Evolutionary conservation across 35 echinoderm and acorn worm species (phyloP), one percentile per base, ranked within the genome.

Genomic region (Acanthaster planci): DNA sequence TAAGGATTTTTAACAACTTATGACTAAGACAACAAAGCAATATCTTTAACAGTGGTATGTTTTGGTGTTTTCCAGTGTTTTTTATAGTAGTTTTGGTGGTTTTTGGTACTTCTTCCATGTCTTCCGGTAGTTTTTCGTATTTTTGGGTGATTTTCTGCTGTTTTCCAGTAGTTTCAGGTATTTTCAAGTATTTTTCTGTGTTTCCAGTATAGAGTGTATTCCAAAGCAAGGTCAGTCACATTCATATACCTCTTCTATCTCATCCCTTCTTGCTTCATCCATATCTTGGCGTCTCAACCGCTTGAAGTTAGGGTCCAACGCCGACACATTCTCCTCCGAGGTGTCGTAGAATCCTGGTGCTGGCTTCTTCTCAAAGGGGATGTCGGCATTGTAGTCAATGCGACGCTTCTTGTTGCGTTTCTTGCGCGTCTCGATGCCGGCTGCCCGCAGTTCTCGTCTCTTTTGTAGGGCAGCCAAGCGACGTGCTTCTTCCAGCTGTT

Each of bases 331-430:
- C 37, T 98, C 95, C 51, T 93, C 84, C 0, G 88, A 44, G 0
- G 89, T 91, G 58, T 98, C 87, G 58, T 98, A 98, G 59, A 98
- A 98, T 35, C 95, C 95, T 15, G 91, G 85, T 1, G 95, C 91
- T 9, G 95, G 95, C 32, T 98, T 98, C 88, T 98, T 98, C 83
- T 98, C 95, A 82, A 98, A 98, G 40, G 95, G 95, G 67, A 98
- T 98, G 80, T 98, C 95, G 14, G 92, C 95, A 50, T 98, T 98
- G 88, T 98, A 98, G 54, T 98, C 95, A 1, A 98, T 91, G 0
- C 95, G 88, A 26, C 95, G 84, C 81, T 92, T 88, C 85, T 90
- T 93, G 6, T 85, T 79, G 18, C 95, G 84, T 77, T 93, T 87
- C 91, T 98, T 90, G n/a, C 83, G 60, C 16, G 90, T 85, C 54